Evolutionary conservation across 2,797 vertebrate species (phyloP).

Genomic region (Echeneis naucrates): DNA sequence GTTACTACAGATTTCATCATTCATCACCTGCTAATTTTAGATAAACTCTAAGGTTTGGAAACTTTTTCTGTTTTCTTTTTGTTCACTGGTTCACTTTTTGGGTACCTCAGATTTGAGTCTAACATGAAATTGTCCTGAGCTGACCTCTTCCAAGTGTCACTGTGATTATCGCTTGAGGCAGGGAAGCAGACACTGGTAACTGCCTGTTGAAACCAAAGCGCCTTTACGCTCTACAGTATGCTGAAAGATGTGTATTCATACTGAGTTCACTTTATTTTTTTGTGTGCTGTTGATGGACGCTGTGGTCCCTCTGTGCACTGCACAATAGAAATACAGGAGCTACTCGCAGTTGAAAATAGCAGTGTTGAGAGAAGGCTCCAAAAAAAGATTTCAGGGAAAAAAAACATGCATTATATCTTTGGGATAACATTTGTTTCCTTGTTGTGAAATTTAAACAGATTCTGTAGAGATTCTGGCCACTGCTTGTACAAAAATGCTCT

Average conservation of each 20-base stretch:
- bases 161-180: conserved; percentile 2
- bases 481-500: background rate
- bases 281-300: background rate
- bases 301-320: too few relatives aligned
- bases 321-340: background rate
- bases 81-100: conserved; percentile 5
- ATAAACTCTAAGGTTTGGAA: background rate
- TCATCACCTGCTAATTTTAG: background rate
- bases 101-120: background rate
- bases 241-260: background rate
- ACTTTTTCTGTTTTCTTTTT: background rate
- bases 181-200: background rate
- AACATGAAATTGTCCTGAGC: conserved; percentile 12
- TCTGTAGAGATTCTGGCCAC: background rate
- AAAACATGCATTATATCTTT: conserved; percentile 1
- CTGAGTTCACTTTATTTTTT: background rate
- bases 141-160: conserved; percentile 4
- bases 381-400: background rate
- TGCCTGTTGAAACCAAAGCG: conserved; percentile 2
- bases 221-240: background rate
- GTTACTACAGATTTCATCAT: background rate
- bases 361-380: background rate
- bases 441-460: background rate
- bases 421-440: background rate
- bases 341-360: background rate